phyloP scores from a whole-genome alignment of 1,140 invertebrate genomes.

The Reticulitermes speratus region DNA sequence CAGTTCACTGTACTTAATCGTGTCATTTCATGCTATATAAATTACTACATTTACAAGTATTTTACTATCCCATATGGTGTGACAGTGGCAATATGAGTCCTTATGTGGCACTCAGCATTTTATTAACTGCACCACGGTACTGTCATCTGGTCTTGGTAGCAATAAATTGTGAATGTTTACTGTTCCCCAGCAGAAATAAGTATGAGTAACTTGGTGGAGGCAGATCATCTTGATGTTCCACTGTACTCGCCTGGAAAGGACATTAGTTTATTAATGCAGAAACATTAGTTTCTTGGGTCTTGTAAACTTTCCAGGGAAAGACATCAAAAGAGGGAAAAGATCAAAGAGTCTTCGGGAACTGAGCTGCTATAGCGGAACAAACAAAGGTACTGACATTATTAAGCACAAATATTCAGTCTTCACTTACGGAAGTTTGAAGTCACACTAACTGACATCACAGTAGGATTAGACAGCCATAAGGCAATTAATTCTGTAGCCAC shows the following conservation, averaged over 20 bases:
- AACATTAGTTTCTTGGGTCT: constrained; percentile 33
- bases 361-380: constrained; percentile 66
- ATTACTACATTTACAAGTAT: too few relatives aligned
- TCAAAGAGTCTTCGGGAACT: constrained; percentile 65
- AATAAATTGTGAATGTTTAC: constrained; percentile 17
- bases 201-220: constrained; percentile 27
- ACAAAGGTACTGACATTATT: constrained; percentile 58
- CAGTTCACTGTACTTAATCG: too few relatives aligned
- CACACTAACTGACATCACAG: not conserved
- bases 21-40: too few relatives aligned
- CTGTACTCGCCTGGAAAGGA: constrained; percentile 24
- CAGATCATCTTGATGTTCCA: constrained; percentile 26
- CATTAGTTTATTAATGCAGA: constrained; percentile 27
- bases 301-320: constrained; percentile 56
- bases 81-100: too few relatives aligned
- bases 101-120: not conserved
- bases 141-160: constrained; percentile 4
- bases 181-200: constrained; percentile 8
- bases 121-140: not conserved
- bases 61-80: too few relatives aligned
- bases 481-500: not conserved
- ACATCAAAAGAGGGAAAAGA: constrained; percentile 61
- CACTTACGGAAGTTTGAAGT: constrained; percentile 11
- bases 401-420: constrained; percentile 28
- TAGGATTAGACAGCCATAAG: not conserved